A percentile compares a stretch with the other conserved stretches of the same genome.
phyloP scores from a whole-genome alignment of 2,113 vertebrate genomes.

The Anhinga rufa region DNA sequence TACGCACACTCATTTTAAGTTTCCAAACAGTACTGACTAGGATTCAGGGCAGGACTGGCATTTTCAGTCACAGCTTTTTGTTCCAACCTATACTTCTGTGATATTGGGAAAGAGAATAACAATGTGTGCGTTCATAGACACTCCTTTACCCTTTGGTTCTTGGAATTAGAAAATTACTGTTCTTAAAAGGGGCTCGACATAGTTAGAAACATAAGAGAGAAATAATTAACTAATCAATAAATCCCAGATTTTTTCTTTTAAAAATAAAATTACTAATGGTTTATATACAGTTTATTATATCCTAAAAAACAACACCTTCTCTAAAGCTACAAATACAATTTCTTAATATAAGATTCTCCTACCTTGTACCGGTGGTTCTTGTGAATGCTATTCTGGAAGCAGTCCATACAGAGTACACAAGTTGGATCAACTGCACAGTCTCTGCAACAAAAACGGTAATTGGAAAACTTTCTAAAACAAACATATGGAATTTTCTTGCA shows the following conservation, averaged over 20 bases:
- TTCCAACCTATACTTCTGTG: not conserved
- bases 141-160: not conserved
- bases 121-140: not conserved
- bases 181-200: not conserved
- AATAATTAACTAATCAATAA: not conserved
- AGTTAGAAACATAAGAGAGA: not conserved
- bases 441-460: constrained; percentile 75
- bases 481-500: not conserved
- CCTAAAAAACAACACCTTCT: not conserved
- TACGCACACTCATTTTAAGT: not conserved
- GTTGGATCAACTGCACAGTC: constrained; percentile 99
- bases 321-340: not conserved
- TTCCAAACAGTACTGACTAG: not conserved
- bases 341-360: not conserved
- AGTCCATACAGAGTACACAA: constrained; percentile 97
- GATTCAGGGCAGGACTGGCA: not conserved
- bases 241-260: not conserved
- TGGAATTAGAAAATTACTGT: not conserved
- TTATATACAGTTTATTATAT: not conserved
- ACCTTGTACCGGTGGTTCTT: constrained; percentile 98
- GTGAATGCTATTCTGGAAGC: constrained; percentile 97
- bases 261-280: not conserved
- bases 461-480: not conserved
- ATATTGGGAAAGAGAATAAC: not conserved
- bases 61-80: not conserved